Evolutionary conservation across 2,888 invertebrate genomes (phyloP).

Genomic region (Stegophylla sp.): DNA sequence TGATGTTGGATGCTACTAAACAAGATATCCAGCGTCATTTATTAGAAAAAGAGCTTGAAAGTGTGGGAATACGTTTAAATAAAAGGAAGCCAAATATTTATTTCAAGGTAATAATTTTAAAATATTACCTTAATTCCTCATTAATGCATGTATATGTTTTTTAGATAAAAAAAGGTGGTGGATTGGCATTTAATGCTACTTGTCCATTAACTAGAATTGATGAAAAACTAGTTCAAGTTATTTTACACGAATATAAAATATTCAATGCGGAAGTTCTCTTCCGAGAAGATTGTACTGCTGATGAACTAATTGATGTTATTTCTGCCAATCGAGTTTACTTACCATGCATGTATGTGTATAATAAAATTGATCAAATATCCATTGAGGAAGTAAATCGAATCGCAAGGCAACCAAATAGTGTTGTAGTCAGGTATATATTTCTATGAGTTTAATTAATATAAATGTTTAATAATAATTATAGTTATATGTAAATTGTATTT

Average conservation of each 20-base stretch:
- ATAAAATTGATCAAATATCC: constrained; percentile 99
- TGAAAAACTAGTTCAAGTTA: constrained; percentile 97
- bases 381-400: constrained; percentile 97
- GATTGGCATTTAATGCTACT: constrained; percentile 95
- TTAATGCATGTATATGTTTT: constrained; percentile 60
- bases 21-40: constrained; percentile 92
- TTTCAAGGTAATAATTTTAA: constrained; percentile 77
- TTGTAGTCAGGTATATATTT: constrained; percentile 82
- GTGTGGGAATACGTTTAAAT: constrained; percentile 96
- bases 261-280: constrained; percentile 92
- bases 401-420: constrained; percentile 84
- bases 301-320: constrained; percentile 98
- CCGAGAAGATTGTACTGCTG: constrained; percentile 92
- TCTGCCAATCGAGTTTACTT: constrained; percentile 93
- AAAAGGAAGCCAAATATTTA: constrained; percentile 96
- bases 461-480: too few species aligned
- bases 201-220: constrained; percentile 90
- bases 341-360: constrained; percentile 97
- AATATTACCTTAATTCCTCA: neutral
- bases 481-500: too few species aligned
- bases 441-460: too few species aligned
- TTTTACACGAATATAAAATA: constrained; percentile 97
- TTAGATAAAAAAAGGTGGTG: constrained; percentile 92
- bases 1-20: constrained; percentile 99
- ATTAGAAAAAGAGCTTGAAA: constrained; percentile 93